Evolutionary conservation across 2,888 invertebrate species (phyloP).

Genomic region (Diloba caeruleocephala): DNA sequence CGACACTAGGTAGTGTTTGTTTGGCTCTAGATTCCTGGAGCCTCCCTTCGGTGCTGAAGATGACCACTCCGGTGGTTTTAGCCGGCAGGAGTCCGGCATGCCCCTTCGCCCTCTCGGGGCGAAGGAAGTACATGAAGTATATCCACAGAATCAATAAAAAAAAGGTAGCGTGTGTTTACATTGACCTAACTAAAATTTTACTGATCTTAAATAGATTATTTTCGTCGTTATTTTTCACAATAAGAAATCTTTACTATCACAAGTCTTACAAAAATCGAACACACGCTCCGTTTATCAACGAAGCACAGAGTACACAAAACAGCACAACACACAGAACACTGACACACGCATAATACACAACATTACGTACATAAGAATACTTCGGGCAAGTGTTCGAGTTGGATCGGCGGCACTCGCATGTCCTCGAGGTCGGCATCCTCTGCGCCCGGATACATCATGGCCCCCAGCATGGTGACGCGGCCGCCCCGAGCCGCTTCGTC

Average conservation of each 20-base stretch:
- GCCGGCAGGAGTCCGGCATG: too few species aligned
- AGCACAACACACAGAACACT: constrained; percentile 50
- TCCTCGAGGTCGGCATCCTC: constrained; percentile 82
- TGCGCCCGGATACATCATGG: constrained; percentile 86
- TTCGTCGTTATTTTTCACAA: neutral
- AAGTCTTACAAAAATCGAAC: constrained; percentile 10
- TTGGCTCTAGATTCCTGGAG: too few species aligned
- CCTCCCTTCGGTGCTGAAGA: too few species aligned
- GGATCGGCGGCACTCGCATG: constrained; percentile 92
- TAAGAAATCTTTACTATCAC: constrained; percentile 16
- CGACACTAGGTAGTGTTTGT: too few species aligned
- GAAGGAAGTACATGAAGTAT: too few species aligned
- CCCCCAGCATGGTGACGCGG: constrained; percentile 81
- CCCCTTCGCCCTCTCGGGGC: too few species aligned
- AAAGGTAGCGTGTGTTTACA: neutral
- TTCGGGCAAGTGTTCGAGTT: constrained; percentile 92
- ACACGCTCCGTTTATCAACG: constrained; percentile 20
- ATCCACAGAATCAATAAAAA: too few species aligned
- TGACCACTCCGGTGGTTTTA: too few species aligned
- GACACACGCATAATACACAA: constrained; percentile 59
- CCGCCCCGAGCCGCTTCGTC: constrained; percentile 76
- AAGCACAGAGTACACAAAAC: constrained; percentile 41
- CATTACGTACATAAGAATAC: constrained; percentile 92
- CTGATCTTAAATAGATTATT: neutral
- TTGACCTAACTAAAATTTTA: neutral